Evolutionary conservation across 2,888 invertebrate genomes (phyloP), one percentile per base, ranked within the genome.

Genomic region (Clostera curtula): DNA sequence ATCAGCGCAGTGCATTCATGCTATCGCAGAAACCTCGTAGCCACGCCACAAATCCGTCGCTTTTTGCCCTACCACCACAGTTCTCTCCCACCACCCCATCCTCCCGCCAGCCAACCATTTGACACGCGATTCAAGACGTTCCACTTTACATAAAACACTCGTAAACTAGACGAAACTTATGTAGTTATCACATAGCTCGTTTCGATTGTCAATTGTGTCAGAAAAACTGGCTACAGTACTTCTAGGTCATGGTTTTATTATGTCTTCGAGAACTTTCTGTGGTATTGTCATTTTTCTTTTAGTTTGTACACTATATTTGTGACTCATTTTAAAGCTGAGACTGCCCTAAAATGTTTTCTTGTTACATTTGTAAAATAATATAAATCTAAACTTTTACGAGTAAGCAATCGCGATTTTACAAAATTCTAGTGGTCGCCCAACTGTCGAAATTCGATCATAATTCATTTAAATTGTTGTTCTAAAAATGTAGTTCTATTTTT

Each of bases 91-190:
- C 27, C 36, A 22, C 24, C 23, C 29, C 18, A 31, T 22, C 29
- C 23, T 16, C 27, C 14, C 19, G 26, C 19, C 22, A 25, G 36
- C 31, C 31, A 24, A 37, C 40, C 31, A 43, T 39, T 42, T 41
- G 35, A 48, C 65, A 67, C 62, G 65, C 67, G 52, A 68, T 56
- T 40, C 45, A 45, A 40, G 40, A 50, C 40, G 28, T 30, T 31
- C 31, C 32, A 43, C 34, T 62, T 57, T 50, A 50, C 60, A 64
- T 63, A 60, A 58, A 66, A 53, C 36, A 37, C 48, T 56, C 56
- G 51, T 62, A 56, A 63, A 56, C 53, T 31, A 52, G 40, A 44
- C 40, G 39, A 50, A 53, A 56, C 40, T 37, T 54, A 42, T 55
- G 49, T 50, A 52, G 47, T 38, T 41, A 35, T 46, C 47, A 46